Conservation (phyloP, 64 coral and sea anemone genomes). For the Montipora foliosa region DNA sequence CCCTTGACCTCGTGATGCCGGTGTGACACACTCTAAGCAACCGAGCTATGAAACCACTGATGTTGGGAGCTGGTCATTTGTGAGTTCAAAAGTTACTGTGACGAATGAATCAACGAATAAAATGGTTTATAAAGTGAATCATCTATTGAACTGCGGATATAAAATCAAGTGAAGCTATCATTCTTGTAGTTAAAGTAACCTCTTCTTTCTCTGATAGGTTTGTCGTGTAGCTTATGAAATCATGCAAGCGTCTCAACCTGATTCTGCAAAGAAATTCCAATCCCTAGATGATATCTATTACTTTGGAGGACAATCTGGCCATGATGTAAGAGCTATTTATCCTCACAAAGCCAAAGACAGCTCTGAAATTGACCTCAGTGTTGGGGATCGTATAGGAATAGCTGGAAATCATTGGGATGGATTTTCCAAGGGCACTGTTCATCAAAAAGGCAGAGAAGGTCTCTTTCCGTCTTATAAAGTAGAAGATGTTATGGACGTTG, state of each 20-base stretch:
- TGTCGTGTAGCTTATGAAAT: slow-evolving; percentile 93
- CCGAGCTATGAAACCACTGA: too few relatives aligned
- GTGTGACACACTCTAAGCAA: too few relatives aligned
- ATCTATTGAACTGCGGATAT: too few relatives aligned
- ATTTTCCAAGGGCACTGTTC: slow-evolving; percentile 83
- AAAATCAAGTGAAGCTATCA: too few relatives aligned
- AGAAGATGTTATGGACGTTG: slow-evolving; percentile 80
- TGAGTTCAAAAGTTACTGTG: too few relatives aligned
- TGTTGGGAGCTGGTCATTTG: too few relatives aligned
- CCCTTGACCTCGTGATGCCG: too few relatives aligned
- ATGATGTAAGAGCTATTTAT: slow-evolving; percentile 81
- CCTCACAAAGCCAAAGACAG: slow-evolving; percentile 63
- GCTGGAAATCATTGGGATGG: slow-evolving; percentile 99
- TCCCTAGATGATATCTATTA: slow-evolving; percentile 96
- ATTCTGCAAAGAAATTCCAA: slow-evolving; percentile 87
- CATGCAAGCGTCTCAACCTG: slow-evolving; percentile 86
- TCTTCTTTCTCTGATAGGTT: slow-evolving; percentile 38
- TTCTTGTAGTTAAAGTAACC: not conserved
- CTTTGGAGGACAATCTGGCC: slow-evolving; percentile 88
- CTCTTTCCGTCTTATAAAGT: slow-evolving; percentile 93
- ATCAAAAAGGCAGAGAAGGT: slow-evolving; percentile 58
- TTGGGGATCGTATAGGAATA: slow-evolving; percentile 80
- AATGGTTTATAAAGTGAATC: too few relatives aligned
- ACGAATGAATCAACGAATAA: too few relatives aligned
- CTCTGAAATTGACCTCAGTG: slow-evolving; percentile 75